Conservation (phyloP, 2,888 invertebrate species). For the Abscondita cerata region DNA sequence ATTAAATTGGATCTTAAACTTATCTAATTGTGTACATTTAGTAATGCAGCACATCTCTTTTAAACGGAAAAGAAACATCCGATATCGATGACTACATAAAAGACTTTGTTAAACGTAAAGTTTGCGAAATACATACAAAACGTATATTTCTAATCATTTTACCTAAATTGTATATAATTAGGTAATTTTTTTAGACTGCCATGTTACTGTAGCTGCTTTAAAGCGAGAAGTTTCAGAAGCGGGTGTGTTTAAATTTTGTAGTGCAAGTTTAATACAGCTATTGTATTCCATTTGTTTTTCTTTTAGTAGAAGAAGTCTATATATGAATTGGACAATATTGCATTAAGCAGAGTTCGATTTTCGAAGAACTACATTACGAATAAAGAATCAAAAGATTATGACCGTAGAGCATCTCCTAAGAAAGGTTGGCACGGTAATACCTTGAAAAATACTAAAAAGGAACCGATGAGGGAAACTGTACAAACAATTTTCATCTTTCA, state of each 20-base stretch:
- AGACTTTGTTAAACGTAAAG: slow-evolving; percentile 1
- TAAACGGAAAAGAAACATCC: slow-evolving; percentile 1
- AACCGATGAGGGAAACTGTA: neutral
- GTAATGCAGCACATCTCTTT: too few relatives aligned
- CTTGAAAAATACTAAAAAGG: neutral
- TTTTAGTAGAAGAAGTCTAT: too few relatives aligned
- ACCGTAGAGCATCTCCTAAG: neutral
- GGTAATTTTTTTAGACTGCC: neutral
- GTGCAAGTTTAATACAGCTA: neutral
- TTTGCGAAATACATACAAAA: neutral
- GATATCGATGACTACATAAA: slow-evolving; percentile 1
- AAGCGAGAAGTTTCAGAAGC: slow-evolving; percentile 1
- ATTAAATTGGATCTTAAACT: too few relatives aligned
- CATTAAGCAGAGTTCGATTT: neutral
- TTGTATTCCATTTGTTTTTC: slow-evolving; percentile 1
- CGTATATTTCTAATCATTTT: neutral
- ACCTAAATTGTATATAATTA: neutral
- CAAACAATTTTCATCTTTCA: neutral
- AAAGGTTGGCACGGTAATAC: neutral
- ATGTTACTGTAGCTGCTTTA: slow-evolving; percentile 4
- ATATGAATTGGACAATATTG: neutral
- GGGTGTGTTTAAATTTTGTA: too few relatives aligned
- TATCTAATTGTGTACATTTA: too few relatives aligned
- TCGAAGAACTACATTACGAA: neutral
- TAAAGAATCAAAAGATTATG: slow-evolving; percentile 2